phyloP scores from a whole-genome alignment of 2,113 vertebrate species.

The Bolborhynchus lineola region DNA sequence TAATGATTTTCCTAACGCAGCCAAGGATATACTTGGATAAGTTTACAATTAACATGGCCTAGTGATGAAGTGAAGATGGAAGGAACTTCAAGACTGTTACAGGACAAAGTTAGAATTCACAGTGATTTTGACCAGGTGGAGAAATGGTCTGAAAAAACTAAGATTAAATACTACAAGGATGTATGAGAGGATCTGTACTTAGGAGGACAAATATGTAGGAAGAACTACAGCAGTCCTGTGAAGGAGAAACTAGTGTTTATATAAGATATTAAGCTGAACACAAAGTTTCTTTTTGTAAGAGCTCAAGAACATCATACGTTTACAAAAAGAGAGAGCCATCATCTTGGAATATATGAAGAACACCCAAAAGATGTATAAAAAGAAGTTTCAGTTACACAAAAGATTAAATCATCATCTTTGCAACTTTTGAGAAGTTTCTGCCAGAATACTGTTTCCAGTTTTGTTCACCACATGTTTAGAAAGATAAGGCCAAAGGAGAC shows the following conservation, averaged over 20 bases:
- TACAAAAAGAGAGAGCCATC: not conserved
- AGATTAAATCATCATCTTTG: not conserved
- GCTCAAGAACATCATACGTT: not conserved
- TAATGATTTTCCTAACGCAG: not conserved
- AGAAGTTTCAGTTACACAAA: not conserved
- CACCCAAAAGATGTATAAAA: not conserved
- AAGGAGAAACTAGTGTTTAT: not conserved
- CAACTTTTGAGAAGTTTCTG: not conserved
- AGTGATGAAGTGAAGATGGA: not conserved
- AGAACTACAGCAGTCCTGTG: not conserved
- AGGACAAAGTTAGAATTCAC: not conserved
- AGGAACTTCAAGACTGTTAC: not conserved
- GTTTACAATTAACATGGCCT: not conserved
- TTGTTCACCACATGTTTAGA: not conserved
- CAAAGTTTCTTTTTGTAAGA: not conserved
- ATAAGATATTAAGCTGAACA: not conserved
- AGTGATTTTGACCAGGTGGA: not conserved
- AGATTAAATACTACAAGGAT: not conserved
- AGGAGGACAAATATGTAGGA: not conserved
- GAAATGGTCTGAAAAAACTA: not conserved
- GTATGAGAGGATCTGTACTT: not conserved
- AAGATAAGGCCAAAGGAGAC: not conserved
- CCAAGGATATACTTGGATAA: not conserved
- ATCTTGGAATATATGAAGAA: not conserved
- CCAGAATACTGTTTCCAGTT: not conserved